Evolutionary conservation across 2,113 vertebrate species (phyloP).

Genomic region (Cyprinodon brontotheroides): DNA sequence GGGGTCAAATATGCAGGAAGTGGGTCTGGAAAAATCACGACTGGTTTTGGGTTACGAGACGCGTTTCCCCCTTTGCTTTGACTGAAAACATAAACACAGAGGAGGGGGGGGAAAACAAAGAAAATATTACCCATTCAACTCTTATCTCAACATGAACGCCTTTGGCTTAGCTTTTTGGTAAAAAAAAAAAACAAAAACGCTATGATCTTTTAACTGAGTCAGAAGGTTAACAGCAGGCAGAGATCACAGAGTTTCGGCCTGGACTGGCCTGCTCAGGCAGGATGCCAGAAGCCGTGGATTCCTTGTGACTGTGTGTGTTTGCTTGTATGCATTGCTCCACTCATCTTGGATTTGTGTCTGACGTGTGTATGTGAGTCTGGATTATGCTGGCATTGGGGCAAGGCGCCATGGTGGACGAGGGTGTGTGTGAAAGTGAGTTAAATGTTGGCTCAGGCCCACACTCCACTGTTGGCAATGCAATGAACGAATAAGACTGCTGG

Average conservation of each 20-base stretch:
- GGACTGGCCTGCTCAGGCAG: constrained; percentile 56
- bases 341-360: constrained; percentile 53
- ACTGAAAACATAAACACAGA: constrained; percentile 22
- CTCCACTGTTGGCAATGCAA: constrained; percentile 56
- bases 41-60: constrained; percentile 37
- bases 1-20: constrained; percentile 66
- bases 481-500: constrained; percentile 67
- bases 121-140: constrained; percentile 12
- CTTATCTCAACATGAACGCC: constrained; percentile 32
- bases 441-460: constrained; percentile 65
- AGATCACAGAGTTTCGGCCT: constrained; percentile 60
- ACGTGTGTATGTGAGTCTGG: constrained; percentile 48
- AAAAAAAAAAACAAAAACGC: constrained; percentile 11
- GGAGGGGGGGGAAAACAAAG: not conserved
- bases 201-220: constrained; percentile 68
- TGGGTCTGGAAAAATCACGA: constrained; percentile 57
- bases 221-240: constrained; percentile 57
- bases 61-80: constrained; percentile 25
- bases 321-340: constrained; percentile 9
- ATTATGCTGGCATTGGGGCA: constrained; percentile 48
- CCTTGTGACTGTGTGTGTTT: constrained; percentile 2
- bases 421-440: constrained; percentile 39
- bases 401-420: constrained; percentile 59
- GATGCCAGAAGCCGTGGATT: constrained; percentile 43
- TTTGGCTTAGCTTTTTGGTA: constrained; percentile 28